Conservation (phyloP, 92 coral and sea anemone genomes). For the Metridium senile region DNA sequence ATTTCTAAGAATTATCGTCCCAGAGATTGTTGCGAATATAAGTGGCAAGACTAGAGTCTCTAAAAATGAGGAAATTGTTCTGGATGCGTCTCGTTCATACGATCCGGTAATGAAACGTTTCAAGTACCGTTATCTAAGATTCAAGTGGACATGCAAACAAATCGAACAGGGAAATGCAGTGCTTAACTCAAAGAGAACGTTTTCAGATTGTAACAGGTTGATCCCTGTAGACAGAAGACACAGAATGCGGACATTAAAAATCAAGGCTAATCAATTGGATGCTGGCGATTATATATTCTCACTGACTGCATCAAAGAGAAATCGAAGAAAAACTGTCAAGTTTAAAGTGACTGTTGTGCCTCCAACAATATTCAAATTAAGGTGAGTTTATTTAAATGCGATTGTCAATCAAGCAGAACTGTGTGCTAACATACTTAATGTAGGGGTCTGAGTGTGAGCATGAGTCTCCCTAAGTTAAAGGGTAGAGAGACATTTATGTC, state of each 20-base stretch:
- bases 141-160: constrained; percentile 69
- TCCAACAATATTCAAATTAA: constrained; percentile 46
- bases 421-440: too few species aligned
- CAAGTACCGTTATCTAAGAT: constrained; percentile 34
- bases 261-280: constrained; percentile 43
- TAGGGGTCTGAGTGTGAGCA: too few species aligned
- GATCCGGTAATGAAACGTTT: constrained; percentile 50
- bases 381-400: too few species aligned
- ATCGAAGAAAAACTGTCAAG: constrained; percentile 34
- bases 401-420: too few species aligned
- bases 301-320: constrained; percentile 49
- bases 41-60: constrained; percentile 36
- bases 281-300: constrained; percentile 54
- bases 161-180: constrained; percentile 40
- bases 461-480: too few species aligned
- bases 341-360: constrained; percentile 32
- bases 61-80: constrained; percentile 44
- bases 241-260: constrained; percentile 23
- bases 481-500: too few species aligned
- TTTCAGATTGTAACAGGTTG: constrained; percentile 51
- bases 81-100: constrained; percentile 58
- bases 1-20: constrained; percentile 40
- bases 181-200: constrained; percentile 35
- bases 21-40: constrained; percentile 51
- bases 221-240: constrained; percentile 54